phyloP scores from a whole-genome alignment of 2,888 invertebrate genomes.

The Caenorhabditis sp. region DNA sequence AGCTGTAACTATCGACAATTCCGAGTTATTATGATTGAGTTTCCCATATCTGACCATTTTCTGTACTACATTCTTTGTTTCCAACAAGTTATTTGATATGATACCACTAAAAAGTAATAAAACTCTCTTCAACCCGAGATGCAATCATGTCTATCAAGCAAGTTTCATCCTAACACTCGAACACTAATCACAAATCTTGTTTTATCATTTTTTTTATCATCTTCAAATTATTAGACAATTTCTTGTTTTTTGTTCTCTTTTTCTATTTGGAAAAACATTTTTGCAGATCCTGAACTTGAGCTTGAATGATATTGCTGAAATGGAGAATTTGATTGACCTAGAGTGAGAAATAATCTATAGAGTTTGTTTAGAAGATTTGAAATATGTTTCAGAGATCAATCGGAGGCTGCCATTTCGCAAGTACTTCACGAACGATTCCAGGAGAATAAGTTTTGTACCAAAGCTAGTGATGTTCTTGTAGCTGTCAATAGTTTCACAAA shows the following conservation, averaged over 20 bases:
- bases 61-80: no score
- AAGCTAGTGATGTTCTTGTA: slow-evolving; percentile 31
- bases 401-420: slow-evolving; percentile 37
- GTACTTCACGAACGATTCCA: slow-evolving; percentile 31
- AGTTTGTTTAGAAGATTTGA: neutral
- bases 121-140: neutral
- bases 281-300: neutral
- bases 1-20: no score
- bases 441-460: slow-evolving; percentile 17
- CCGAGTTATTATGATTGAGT: no score
- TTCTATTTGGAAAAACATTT: neutral
- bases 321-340: slow-evolving; percentile 35
- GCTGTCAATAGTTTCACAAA: slow-evolving; percentile 29
- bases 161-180: neutral
- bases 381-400: slow-evolving; percentile 25
- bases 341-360: slow-evolving; percentile 7
- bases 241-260: no score
- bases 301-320: neutral
- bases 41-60: no score
- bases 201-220: neutral
- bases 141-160: neutral
- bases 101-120: neutral
- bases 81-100: no score
- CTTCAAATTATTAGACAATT: no score
- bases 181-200: neutral